Base-by-base conservation (phyloP, 2,888 invertebrate genomes). In the Onchidella celtica region DNA sequence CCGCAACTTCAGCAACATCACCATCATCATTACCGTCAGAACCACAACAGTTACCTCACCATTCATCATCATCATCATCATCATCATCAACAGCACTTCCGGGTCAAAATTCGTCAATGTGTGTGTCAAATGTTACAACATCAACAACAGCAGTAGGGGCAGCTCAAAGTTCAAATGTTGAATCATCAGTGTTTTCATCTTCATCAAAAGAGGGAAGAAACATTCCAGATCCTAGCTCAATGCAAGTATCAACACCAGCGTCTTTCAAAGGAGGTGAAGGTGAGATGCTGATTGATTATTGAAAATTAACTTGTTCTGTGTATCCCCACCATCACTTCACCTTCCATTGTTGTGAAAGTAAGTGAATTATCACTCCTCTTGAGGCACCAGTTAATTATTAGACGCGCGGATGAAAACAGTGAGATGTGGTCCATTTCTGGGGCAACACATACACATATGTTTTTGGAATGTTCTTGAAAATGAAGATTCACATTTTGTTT, bases 141-240 rank as follows among this genome's bases (percentile, higher is more conserved):
- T 47, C 47, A 11, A 11, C 47, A 11, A 17, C 47, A 47, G 47
- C 47, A 47, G 17, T 17, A 47, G 47, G 17, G 47, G 47, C 47
- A 17, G n/a, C n/a, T n/a, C n/a, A n/a, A n/a, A n/a, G n/a, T n/a
- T 2, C 59, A 34, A n/a, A 11, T 59, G 57, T 6, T 32, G 57
- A 34, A 21, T 21, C 34, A n/a, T 27, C 11, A 4, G 2, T 59
- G 24, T 61, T 59, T 24, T 11, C 59, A 29, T 32, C 59, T 0
- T 57, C 57, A 0, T 55, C 36, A 32, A 24, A n/a, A n/a, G n/a
- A 17, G 32, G 24, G 14, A 27, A 14, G 11, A 14, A 36, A 73
- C 59, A 61, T 73, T 59, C 73, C 73, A 73, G 38, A 36, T 4
- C 1, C 73, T 59, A 47, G 55, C 57, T 72, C 72, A 55, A 57